phyloP scores from a whole-genome alignment of 2,113 vertebrate species.

The Taurulus bubalis region DNA sequence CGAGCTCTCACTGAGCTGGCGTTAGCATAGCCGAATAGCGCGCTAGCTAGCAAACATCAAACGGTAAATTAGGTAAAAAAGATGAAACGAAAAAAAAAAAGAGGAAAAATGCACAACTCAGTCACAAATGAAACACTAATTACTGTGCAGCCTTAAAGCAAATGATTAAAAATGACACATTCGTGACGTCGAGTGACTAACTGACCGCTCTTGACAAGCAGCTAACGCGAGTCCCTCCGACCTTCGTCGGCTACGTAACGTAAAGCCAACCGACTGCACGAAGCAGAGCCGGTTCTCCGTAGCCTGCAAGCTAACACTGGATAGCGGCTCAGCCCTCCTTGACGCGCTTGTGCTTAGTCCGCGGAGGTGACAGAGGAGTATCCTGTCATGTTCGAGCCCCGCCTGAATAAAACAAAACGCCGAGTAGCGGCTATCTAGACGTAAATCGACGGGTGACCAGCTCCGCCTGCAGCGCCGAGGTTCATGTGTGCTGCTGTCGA shows the following conservation, averaged over 20 bases:
- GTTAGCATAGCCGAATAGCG: slow-evolving; percentile 71
- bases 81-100: neutral
- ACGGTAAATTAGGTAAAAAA: slow-evolving; percentile 33
- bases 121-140: neutral
- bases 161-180: slow-evolving; percentile 16
- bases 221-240: slow-evolving; percentile 57
- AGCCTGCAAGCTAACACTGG: slow-evolving; percentile 58
- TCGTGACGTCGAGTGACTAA: neutral
- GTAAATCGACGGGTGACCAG: slow-evolving; percentile 15
- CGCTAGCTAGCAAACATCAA: slow-evolving; percentile 54
- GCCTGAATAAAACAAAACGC: slow-evolving; percentile 30
- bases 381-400: slow-evolving; percentile 48
- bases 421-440: slow-evolving; percentile 7
- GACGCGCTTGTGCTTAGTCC: slow-evolving; percentile 49
- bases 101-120: neutral
- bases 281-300: slow-evolving; percentile 36
- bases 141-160: neutral
- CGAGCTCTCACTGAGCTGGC: slow-evolving; percentile 69
- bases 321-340: slow-evolving; percentile 48
- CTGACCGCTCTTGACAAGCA: slow-evolving; percentile 11
- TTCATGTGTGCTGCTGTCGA: slow-evolving; percentile 72
- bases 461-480: slow-evolving; percentile 53
- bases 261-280: slow-evolving; percentile 36
- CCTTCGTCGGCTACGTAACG: slow-evolving; percentile 52
- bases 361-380: slow-evolving; percentile 29